phyloP scores from a whole-genome alignment of 2,113 vertebrate genomes.

The Prietella phreatophila region DNA sequence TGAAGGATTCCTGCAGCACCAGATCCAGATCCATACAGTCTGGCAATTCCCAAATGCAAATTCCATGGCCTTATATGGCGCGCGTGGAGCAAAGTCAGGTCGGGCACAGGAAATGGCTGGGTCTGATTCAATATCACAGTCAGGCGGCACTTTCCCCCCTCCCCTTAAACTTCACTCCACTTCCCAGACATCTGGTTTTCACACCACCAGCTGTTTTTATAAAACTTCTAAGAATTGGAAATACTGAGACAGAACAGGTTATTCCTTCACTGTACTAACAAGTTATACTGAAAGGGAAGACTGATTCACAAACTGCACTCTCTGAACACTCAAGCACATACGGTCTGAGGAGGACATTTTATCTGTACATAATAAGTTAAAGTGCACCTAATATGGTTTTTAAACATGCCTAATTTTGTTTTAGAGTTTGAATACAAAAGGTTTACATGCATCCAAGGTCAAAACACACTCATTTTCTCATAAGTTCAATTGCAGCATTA shows the following conservation, averaged over 20 bases:
- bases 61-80: slow-evolving; percentile 82
- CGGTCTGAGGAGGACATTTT: neutral
- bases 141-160: slow-evolving; percentile 56
- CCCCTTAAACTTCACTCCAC: slow-evolving; percentile 15
- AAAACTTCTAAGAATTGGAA: neutral
- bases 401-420: no score
- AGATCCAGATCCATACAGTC: slow-evolving; percentile 67
- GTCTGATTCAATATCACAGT: slow-evolving; percentile 74
- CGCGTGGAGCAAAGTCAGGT: slow-evolving; percentile 65
- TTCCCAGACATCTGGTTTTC: slow-evolving; percentile 35
- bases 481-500: no score
- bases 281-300: neutral
- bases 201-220: slow-evolving; percentile 27
- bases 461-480: no score
- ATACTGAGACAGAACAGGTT: slow-evolving; percentile 11
- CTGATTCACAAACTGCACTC: neutral
- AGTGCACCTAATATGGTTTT: neutral
- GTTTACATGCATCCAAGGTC: no score
- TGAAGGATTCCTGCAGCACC: slow-evolving; percentile 67
- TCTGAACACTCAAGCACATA: neutral
- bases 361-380: neutral
- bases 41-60: slow-evolving; percentile 75
- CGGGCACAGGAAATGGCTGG: slow-evolving; percentile 76
- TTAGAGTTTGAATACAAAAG: no score
- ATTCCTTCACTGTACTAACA: neutral